phyloP scores from a whole-genome alignment of 2,888 invertebrate species.

The Megamerina dolium region DNA sequence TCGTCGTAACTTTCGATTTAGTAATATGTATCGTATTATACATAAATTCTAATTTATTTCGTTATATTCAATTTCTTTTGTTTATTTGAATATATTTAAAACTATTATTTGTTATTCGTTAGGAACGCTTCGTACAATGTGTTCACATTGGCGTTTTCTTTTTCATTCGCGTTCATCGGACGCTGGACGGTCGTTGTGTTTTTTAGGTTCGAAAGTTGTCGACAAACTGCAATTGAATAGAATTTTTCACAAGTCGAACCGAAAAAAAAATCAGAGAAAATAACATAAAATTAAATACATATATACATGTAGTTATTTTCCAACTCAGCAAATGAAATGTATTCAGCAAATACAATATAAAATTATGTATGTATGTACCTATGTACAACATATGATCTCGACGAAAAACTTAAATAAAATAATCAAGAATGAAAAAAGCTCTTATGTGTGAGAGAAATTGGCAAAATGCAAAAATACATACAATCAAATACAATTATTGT shows the following conservation, averaged over 20 bases:
- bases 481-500: too few species aligned
- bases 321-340: not conserved
- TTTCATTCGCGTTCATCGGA: not conserved
- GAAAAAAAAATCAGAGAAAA: not conserved
- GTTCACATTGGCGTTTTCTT: too few species aligned
- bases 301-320: not conserved
- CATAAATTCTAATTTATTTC: too few species aligned
- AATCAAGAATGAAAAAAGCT: not conserved
- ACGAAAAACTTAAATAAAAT: not conserved
- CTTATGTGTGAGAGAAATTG: not conserved
- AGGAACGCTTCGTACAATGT: too few species aligned
- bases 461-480: too few species aligned
- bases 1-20: too few species aligned
- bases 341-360: not conserved
- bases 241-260: not conserved
- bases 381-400: too few species aligned
- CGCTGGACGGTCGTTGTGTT: not conserved
- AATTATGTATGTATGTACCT: too few species aligned
- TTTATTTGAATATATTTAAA: too few species aligned
- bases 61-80: too few species aligned
- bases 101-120: too few species aligned
- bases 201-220: constrained; percentile 40
- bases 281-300: not conserved
- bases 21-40: too few species aligned
- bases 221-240: constrained; percentile 29